A percentile compares a stretch with the other conserved stretches of the same genome.
Evolutionary conservation across 2,888 invertebrate species (phyloP).

Genomic region (Nomada flava): DNA sequence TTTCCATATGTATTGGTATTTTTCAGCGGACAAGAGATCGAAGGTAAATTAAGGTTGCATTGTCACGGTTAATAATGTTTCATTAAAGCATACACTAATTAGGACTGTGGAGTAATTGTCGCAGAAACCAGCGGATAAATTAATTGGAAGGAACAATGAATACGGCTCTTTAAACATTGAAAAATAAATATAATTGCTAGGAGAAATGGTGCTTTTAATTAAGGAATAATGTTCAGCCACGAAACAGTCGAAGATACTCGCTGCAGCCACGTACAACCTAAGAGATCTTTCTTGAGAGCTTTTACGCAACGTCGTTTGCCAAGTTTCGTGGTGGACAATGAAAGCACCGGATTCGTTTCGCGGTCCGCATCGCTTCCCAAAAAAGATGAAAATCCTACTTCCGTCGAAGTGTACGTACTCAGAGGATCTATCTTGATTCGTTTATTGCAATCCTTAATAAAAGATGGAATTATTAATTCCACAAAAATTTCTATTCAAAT

Average conservation of each 20-base stretch:
- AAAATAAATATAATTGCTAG: background rate
- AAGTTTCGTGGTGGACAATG: constrained; percentile 24
- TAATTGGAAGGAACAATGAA: background rate
- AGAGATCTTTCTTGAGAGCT: constrained; percentile 3
- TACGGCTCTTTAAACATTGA: background rate
- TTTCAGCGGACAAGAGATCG: constrained; percentile 26
- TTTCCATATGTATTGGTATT: constrained; percentile 12
- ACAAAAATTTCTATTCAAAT: background rate
- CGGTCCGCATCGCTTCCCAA: constrained; percentile 14
- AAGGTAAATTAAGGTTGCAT: constrained; percentile 1
- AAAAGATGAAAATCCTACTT: background rate
- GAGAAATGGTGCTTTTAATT: background rate
- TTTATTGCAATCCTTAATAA: no score
- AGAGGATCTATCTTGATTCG: background rate
- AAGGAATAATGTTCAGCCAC: constrained; percentile 1
- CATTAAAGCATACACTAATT: no score
- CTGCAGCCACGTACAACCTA: background rate
- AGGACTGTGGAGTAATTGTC: no score
- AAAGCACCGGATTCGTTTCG: constrained; percentile 15
- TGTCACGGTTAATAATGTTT: no score
- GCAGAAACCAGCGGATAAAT: no score
- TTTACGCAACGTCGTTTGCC: constrained; percentile 17
- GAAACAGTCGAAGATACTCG: background rate
- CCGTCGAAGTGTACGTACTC: background rate
- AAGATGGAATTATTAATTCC: background rate